Evolutionary conservation across 2,888 invertebrate genomes (phyloP).

Genomic region (Habroteleia sp.): DNA sequence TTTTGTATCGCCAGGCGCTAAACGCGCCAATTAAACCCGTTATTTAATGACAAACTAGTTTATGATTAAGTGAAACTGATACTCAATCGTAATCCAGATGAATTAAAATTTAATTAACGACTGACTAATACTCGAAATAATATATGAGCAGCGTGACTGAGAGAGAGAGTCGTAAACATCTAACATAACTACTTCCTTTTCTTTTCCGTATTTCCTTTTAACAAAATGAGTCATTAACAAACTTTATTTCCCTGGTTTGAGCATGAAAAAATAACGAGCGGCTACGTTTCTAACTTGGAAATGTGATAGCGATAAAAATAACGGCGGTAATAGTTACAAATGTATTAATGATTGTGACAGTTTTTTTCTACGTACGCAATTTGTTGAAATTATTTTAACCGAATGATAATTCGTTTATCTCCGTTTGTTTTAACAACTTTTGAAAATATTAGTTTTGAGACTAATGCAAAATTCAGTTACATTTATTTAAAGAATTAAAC

Average conservation of each 20-base stretch:
- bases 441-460: too few relatives aligned
- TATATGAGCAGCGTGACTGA: conserved; percentile 46
- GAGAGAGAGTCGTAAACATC: conserved; percentile 30
- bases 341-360: too few relatives aligned
- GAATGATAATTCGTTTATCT: too few relatives aligned
- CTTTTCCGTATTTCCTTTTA: conserved; percentile 13
- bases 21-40: conserved; percentile 39
- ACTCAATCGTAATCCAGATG: conserved; percentile 40
- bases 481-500: too few relatives aligned
- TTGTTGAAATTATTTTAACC: too few relatives aligned
- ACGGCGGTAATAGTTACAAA: conserved; percentile 13
- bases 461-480: too few relatives aligned
- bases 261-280: conserved; percentile 38
- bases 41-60: conserved; percentile 56
- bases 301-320: conserved; percentile 12
- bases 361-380: too few relatives aligned
- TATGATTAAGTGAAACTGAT: conserved; percentile 56
- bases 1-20: conserved; percentile 29
- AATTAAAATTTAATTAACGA: conserved; percentile 55
- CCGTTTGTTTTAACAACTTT: too few relatives aligned
- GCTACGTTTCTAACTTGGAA: conserved; percentile 16
- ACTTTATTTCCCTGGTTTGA: conserved; percentile 29
- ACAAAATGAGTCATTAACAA: conserved; percentile 50
- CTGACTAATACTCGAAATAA: conserved; percentile 47
- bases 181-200: conserved; percentile 48